Percentiles rank a stretch among this genome's conserved stretches.
Conservation (phyloP, 2,113 vertebrate genomes). For the Apteryx mantelli region DNA sequence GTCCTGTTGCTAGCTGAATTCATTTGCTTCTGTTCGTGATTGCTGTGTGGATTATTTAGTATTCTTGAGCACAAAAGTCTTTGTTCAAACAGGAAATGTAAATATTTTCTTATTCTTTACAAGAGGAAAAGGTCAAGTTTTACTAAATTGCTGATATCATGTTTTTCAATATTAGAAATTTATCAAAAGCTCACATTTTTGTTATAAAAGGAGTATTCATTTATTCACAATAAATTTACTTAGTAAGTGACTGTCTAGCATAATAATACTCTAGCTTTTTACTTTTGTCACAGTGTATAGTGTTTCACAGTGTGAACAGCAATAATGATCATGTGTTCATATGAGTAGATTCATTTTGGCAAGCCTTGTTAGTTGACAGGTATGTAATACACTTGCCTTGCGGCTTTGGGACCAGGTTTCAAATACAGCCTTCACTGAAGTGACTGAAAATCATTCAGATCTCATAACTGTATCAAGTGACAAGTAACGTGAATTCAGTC, state of each 20-base stretch:
- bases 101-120: constrained; percentile 45
- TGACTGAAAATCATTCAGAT: constrained; percentile 70
- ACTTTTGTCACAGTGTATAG: constrained; percentile 63
- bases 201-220: constrained; percentile 44
- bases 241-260: constrained; percentile 64
- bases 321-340: constrained; percentile 54
- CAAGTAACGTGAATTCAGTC: constrained; percentile 37
- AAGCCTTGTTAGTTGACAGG: constrained; percentile 65
- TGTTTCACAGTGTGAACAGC: constrained; percentile 59
- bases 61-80: constrained; percentile 6
- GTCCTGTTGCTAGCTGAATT: not conserved
- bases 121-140: not conserved
- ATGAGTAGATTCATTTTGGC: constrained; percentile 73
- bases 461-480: constrained; percentile 61
- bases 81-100: constrained; percentile 12
- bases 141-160: constrained; percentile 30
- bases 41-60: constrained; percentile 18
- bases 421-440: constrained; percentile 56
- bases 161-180: constrained; percentile 57
- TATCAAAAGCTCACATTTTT: constrained; percentile 56
- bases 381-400: constrained; percentile 58
- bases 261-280: constrained; percentile 58
- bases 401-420: constrained; percentile 69
- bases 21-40: not conserved
- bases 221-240: constrained; percentile 70